Evolutionary conservation across 2,113 vertebrate genomes (phyloP), one percentile per base, ranked within the genome.

Genomic region (Oncorhynchus tshawytscha): DNA sequence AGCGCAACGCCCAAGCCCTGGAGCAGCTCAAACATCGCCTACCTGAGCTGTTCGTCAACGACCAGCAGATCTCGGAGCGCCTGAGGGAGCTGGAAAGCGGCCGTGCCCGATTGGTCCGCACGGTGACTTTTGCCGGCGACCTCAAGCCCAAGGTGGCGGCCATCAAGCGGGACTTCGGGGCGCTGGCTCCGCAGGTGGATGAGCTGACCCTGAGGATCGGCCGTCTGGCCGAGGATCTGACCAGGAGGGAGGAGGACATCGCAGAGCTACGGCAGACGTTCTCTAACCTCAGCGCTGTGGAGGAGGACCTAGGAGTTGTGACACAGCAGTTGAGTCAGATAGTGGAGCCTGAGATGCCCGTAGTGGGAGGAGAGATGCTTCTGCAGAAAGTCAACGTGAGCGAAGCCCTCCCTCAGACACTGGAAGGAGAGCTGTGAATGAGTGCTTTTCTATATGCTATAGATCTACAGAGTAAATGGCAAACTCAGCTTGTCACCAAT

Each of bases 201-300:
- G 97, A 99, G 29, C 87, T 99, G 75, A 96, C 92, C 0, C 84
- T 95, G 48, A 92, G 97, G 76, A 95, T 97, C 57, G 97, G 97
- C 51, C 90, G 87, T 48, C 54, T 99, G 66, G 94, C 95, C 20
- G 93, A 93, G 71, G 96, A 98, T 9, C 71, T 98, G 2, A 77
- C 88, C 12, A 84, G 85, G 76, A 92, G 81, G 75, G 93, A 96
- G 70, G 91, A 91, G 74, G 96, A 97, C 87, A 92, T 96, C 18
- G 75, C 84, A 65, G 85, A 94, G 81, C 85, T 99, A 11, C 94
- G 91, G 74, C 93, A 95, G 78, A 94, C 94, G 64, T 1, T 99
- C 79, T 71, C 80, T n/a, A 95, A 95, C 77, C 89, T 97, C 78
- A 94, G 92, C 7, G 78, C 78, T 74, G 87, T 92, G 57, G 88